Conservation (phyloP, 2,888 invertebrate species). For the Spatulosminthurus flaviceps region DNA sequence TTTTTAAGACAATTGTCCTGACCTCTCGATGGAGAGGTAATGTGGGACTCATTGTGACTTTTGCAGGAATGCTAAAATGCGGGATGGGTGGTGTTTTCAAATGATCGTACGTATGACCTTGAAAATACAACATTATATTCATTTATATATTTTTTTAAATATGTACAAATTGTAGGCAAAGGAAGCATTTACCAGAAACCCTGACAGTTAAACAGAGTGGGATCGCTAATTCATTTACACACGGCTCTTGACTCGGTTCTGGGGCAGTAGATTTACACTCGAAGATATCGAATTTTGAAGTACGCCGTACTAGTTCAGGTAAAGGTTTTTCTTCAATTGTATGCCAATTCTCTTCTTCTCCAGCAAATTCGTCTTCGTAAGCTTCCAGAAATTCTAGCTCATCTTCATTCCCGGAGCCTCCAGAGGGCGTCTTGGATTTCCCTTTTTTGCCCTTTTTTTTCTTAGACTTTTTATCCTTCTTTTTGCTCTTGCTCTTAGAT, state of each 20-base stretch:
- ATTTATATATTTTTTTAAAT: too few relatives aligned
- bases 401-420: background rate
- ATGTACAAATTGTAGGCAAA: background rate
- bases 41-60: slow-evolving; percentile 53
- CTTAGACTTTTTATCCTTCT: background rate
- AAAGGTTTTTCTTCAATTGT: background rate
- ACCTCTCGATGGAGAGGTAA: slow-evolving; percentile 49
- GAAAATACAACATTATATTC: background rate
- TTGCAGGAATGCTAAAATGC: slow-evolving; percentile 49
- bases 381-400: slow-evolving; percentile 2
- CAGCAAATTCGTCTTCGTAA: background rate
- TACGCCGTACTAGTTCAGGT: background rate
- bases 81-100: slow-evolving; percentile 48
- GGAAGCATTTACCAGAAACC: slow-evolving; percentile 48
- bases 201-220: slow-evolving; percentile 52
- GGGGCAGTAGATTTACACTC: background rate
- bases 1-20: slow-evolving; percentile 54
- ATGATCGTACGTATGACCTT: slow-evolving; percentile 30
- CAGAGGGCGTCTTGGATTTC: background rate
- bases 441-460: slow-evolving; percentile 6
- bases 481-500: background rate
- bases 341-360: background rate
- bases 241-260: background rate
- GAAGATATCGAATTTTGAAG: background rate
- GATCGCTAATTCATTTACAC: slow-evolving; percentile 43